A percentile compares a stretch with the other conserved stretches of the same genome.
Conservation (phyloP, 2,888 invertebrate species). For the Apotomis betuletana region DNA sequence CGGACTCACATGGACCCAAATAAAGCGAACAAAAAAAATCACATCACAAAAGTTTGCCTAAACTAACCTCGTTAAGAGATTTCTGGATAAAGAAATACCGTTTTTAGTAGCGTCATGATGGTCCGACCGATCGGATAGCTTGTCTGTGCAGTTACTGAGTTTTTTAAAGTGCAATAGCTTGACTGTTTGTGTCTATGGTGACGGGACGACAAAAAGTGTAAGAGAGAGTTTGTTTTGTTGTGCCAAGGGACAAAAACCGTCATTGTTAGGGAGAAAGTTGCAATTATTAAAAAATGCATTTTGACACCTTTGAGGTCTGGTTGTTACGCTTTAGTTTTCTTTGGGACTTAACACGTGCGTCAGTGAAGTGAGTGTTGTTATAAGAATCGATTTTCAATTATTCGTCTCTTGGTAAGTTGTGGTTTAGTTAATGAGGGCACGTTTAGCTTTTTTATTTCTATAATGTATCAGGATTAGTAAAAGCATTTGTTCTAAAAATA, state of each 20-base stretch:
- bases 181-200: conserved; percentile 50
- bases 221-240: conserved; percentile 73
- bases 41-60: conserved; percentile 83
- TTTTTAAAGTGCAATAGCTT: conserved; percentile 50
- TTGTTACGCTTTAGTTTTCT: conserved; percentile 18
- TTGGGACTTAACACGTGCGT: conserved; percentile 7
- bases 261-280: conserved; percentile 76
- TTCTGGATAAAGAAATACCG: conserved; percentile 82
- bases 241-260: conserved; percentile 61
- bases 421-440: too few relatives aligned
- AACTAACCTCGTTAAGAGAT: conserved; percentile 83
- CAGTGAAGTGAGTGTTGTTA: conserved; percentile 27
- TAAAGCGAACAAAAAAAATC: conserved; percentile 77
- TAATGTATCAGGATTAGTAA: too few relatives aligned
- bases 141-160: conserved; percentile 65
- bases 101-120: conserved; percentile 82
- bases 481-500: too few relatives aligned
- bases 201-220: conserved; percentile 60
- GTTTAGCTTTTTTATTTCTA: too few relatives aligned
- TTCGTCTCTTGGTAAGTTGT: conserved; percentile 10
- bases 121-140: conserved; percentile 80
- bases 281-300: conserved; percentile 69
- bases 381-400: background rate
- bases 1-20: conserved; percentile 76
- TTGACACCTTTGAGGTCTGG: conserved; percentile 57